Conservation (phyloP, 1,140 invertebrate species). For the Ruditapes philippinarum region DNA sequence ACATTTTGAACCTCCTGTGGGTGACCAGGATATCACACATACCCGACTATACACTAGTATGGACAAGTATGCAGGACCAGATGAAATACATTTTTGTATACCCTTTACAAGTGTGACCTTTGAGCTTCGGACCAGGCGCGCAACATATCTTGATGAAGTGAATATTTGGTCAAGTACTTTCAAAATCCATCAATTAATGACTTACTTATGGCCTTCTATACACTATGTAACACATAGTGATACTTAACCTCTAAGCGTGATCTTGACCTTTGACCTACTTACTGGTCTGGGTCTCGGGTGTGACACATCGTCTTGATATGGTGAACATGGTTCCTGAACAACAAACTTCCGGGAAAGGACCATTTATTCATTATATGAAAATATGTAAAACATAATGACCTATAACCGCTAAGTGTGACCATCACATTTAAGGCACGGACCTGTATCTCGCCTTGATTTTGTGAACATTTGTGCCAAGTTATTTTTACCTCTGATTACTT, state of each 20-base stretch:
- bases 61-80: constrained; percentile 16
- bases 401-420: too few species aligned
- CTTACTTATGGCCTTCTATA: constrained; percentile 17
- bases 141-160: too few species aligned
- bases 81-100: background rate
- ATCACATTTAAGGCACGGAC: too few species aligned
- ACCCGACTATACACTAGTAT: constrained; percentile 6
- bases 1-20: constrained; percentile 18
- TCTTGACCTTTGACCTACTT: too few species aligned
- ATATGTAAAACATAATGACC: constrained; percentile 19
- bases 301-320: too few species aligned
- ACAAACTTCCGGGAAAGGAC: constrained; percentile 22
- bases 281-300: too few species aligned
- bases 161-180: background rate
- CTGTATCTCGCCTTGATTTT: too few species aligned
- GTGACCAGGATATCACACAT: constrained; percentile 4
- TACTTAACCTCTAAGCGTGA: too few species aligned
- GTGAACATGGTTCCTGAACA: background rate
- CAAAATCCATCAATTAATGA: constrained; percentile 27
- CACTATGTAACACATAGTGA: constrained; percentile 3
- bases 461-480: too few species aligned
- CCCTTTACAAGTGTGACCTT: too few species aligned
- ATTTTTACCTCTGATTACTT: constrained; percentile 7
- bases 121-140: too few species aligned
- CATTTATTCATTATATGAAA: constrained; percentile 28